Base-by-base conservation (phyloP, 2,113 vertebrate genomes). In the Ophiodon elongatus region DNA sequence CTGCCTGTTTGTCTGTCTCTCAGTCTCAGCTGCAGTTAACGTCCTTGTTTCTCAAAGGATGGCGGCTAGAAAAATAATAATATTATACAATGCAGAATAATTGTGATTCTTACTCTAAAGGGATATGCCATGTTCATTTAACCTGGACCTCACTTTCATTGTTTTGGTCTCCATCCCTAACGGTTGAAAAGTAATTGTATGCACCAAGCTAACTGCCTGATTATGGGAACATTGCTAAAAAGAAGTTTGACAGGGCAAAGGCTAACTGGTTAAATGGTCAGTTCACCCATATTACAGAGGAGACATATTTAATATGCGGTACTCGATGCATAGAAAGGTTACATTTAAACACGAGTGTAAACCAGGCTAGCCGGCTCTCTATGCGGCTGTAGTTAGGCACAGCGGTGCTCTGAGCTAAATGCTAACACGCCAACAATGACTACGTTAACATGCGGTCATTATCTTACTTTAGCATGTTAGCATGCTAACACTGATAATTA, bases 1-100 rank as follows among this genome's bases (percentile, higher is more conserved):
- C 79, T 74, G 79, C 50, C 62, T n/a, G 81, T 57, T 57, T 81
- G 84, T 88, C 80, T 76, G 37, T 80, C 60, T 79, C 41, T 68
- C 62, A 52, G 54, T 68, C 35, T 85, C 80, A 39, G 62, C 64
- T 64, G 76, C 64, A 80, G 11, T 33, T 59, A 45, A 78, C 37
- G 33, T 68, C 57, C 54, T 27, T 65, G 31, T 29, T 31, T 47
- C 1, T 27, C 19, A 47, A 60, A 43, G 4, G 72, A 67, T 14
- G 23, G 23, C 54, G 29, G 54, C 27, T 56, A 5, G 73, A 41
- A 71, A 65, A 23, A 39, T 7, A 11, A 67, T 45, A 21, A 31
- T 31, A 23, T 5, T 50, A 19, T 2, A 33, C 25, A 54, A 19
- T 69, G 56, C 43, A 69, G 45, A 43, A 35, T 19, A 41, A 65